Percentiles rank a stretch among this genome's conserved stretches.
Evolutionary conservation across 2,888 invertebrate genomes (phyloP).

Genomic region (Cepaea hortensis): DNA sequence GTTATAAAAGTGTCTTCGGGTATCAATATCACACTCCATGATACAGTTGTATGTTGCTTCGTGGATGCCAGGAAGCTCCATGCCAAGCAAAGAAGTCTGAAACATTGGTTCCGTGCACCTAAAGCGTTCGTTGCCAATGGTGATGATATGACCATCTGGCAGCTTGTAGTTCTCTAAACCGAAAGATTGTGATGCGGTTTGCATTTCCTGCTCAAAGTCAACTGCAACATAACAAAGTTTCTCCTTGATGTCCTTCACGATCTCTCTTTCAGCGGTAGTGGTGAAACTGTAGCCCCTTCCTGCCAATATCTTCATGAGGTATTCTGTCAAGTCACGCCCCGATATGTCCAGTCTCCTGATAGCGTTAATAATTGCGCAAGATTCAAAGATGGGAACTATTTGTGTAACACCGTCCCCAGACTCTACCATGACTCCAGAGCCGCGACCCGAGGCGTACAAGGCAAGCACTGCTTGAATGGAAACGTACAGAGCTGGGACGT

Average conservation of each 20-base stretch:
- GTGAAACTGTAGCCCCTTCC: slow-evolving; percentile 11
- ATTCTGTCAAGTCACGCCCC: slow-evolving; percentile 76
- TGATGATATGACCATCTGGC: slow-evolving; percentile 75
- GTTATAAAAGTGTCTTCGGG: not conserved
- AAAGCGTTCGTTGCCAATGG: slow-evolving; percentile 73
- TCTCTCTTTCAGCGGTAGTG: slow-evolving; percentile 91
- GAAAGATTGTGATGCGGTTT: slow-evolving; percentile 93
- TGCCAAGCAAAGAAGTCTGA: slow-evolving; percentile 72
- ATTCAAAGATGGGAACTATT: slow-evolving; percentile 88
- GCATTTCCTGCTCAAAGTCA: not conserved
- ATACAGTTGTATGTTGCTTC: not conserved
- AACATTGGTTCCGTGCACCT: slow-evolving; percentile 66
- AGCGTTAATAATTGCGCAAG: slow-evolving; percentile 78
- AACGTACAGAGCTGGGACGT: slow-evolving; percentile 80
- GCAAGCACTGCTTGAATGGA: slow-evolving; percentile 95
- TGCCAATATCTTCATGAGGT: not conserved
- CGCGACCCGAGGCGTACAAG: slow-evolving; percentile 93
- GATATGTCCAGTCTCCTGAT: slow-evolving; percentile 79
- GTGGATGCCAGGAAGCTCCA: slow-evolving; percentile 56
- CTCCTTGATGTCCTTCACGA: slow-evolving; percentile 86
- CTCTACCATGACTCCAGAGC: slow-evolving; percentile 93
- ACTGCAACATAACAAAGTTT: slow-evolving; percentile 13
- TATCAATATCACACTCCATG: slow-evolving; percentile 10
- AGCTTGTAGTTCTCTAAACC: slow-evolving; percentile 88
- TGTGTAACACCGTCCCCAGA: slow-evolving; percentile 96